A percentile compares a stretch with the other conserved stretches of the same genome.
These are phyloP conservation scores for Mixornis gularis DNA, from an alignment of 2,113 vertebrate species.

Conservation along the genomic window DNA sequence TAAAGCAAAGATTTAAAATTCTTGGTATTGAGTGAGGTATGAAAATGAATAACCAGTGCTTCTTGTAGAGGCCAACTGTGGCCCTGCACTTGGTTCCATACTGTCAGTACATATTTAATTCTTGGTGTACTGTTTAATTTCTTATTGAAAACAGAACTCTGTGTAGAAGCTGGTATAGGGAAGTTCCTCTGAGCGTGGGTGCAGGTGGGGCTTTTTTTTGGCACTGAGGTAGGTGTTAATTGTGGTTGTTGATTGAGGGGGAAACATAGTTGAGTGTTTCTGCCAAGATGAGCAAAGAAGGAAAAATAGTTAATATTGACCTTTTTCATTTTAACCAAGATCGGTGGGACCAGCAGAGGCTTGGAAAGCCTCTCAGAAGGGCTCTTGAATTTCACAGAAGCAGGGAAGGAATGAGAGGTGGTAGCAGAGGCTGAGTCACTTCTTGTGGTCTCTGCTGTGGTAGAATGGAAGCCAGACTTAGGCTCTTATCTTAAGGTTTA, in stretches of 20 bases:
- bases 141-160: slow-evolving; percentile 31
- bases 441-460: slow-evolving; percentile 11
- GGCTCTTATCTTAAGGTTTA: background rate
- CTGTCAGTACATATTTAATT: slow-evolving; percentile 1
- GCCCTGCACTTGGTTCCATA: slow-evolving; percentile 1
- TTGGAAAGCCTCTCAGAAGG: background rate
- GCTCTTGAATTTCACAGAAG: background rate
- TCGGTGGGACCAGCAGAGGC: background rate
- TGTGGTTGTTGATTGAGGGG: slow-evolving; percentile 25
- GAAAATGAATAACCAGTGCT: slow-evolving; percentile 28
- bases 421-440: background rate
- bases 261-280: background rate
- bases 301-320: slow-evolving; percentile 43
- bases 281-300: slow-evolving; percentile 29
- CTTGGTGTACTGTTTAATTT: background rate
- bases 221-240: slow-evolving; percentile 33
- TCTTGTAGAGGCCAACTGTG: background rate
- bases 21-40: slow-evolving; percentile 5
- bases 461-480: background rate
- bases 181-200: slow-evolving; percentile 46
- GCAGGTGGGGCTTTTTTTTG: slow-evolving; percentile 45
- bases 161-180: background rate
- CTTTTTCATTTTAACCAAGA: slow-evolving; percentile 28
- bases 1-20: background rate
- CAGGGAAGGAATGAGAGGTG: background rate